Percentiles rank a stretch among this genome's conserved stretches.
Conservation (phyloP, 2,888 invertebrate genomes). For the Eurytoma californica region DNA sequence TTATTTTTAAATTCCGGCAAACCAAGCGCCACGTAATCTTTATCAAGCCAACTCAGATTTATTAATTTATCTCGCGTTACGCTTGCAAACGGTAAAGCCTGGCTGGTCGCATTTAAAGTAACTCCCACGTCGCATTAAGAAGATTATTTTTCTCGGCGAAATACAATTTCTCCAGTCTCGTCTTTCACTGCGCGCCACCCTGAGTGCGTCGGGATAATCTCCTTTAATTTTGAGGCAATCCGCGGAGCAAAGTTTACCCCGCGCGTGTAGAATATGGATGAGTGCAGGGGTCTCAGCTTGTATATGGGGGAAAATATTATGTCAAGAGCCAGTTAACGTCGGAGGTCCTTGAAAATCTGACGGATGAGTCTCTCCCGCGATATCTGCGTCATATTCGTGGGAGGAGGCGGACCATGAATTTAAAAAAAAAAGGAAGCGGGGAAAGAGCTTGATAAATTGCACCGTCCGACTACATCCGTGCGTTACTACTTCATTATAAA, state of each 20-base stretch:
- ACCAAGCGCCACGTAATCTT: too few relatives aligned
- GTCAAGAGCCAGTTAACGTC: slow-evolving; percentile 21
- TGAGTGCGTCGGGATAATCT: slow-evolving; percentile 35
- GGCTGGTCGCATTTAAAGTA: too few relatives aligned
- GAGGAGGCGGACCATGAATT: slow-evolving; percentile 3
- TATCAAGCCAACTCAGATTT: too few relatives aligned
- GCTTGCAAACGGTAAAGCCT: too few relatives aligned
- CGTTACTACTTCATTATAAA: too few relatives aligned
- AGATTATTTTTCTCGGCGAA: slow-evolving; percentile 10
- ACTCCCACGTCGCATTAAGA: not conserved
- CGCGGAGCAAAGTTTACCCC: slow-evolving; percentile 36
- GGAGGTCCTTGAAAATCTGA: slow-evolving; percentile 27
- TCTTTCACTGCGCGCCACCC: not conserved
- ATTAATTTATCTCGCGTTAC: too few relatives aligned
- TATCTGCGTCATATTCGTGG: slow-evolving; percentile 9
- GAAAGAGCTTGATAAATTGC: too few relatives aligned
- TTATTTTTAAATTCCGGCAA: too few relatives aligned
- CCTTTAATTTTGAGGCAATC: slow-evolving; percentile 43
- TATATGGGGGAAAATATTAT: slow-evolving; percentile 27
- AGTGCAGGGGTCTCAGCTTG: slow-evolving; percentile 1
- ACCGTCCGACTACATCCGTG: too few relatives aligned
- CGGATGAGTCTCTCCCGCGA: slow-evolving; percentile 33
- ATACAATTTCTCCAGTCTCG: not conserved
- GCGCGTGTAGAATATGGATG: slow-evolving; percentile 38
- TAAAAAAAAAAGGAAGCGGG: not conserved